These are phyloP conservation scores for Drosophila asahinai DNA, from an alignment of 1,140 invertebrate genomes.

Conservation along the genomic window DNA sequence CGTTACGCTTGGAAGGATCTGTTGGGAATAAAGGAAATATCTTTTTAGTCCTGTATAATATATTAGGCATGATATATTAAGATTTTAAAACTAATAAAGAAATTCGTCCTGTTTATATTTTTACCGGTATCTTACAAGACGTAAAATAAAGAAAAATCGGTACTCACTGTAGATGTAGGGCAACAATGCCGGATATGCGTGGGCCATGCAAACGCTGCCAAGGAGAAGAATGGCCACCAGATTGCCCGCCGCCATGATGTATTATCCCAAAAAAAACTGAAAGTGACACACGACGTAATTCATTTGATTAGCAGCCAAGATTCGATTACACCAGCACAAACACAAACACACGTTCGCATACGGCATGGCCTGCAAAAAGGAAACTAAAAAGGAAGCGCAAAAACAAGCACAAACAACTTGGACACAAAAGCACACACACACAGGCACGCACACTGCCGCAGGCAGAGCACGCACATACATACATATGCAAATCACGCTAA, in stretches of 20 bases:
- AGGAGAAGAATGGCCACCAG: slow-evolving; percentile 59
- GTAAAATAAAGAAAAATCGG: neutral
- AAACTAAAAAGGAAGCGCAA: slow-evolving; percentile 25
- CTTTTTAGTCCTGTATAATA: neutral
- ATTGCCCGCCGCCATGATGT: slow-evolving; percentile 57
- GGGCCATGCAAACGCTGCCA: slow-evolving; percentile 61
- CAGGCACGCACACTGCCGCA: slow-evolving; percentile 1
- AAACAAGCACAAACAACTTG: slow-evolving; percentile 41
- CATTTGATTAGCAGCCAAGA: slow-evolving; percentile 68
- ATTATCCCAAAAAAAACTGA: slow-evolving; percentile 48
- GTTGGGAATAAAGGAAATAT: neutral
- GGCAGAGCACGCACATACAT: slow-evolving; percentile 11
- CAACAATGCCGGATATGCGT: slow-evolving; percentile 69
- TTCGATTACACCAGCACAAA: slow-evolving; percentile 53
- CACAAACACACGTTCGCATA: slow-evolving; percentile 4
- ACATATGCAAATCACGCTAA: slow-evolving; percentile 73
- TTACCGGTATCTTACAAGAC: neutral
- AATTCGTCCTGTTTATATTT: neutral
- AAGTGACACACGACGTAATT: slow-evolving; percentile 66
- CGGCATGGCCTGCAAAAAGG: slow-evolving; percentile 4
- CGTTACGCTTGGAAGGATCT: slow-evolving; percentile 58
- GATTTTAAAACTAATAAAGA: neutral
- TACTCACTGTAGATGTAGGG: slow-evolving; percentile 73
- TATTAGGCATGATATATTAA: too few relatives aligned
- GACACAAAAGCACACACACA: slow-evolving; percentile 17